Conservation (phyloP, 2,888 invertebrate genomes). For the Tinea pellionella region DNA sequence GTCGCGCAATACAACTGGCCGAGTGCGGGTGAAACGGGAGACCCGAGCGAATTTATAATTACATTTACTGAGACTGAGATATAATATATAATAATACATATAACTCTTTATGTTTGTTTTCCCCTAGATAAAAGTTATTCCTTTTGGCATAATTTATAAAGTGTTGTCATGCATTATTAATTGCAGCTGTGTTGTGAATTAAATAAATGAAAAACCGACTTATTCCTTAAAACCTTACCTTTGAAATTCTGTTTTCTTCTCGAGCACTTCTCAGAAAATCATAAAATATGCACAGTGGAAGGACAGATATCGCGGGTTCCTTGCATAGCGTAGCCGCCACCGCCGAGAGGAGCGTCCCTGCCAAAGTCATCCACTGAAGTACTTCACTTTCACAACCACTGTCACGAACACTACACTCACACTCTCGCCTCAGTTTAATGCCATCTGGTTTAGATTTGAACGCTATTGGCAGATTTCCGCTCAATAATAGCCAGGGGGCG, state of each 20-base stretch:
- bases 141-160: neutral
- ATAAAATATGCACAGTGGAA: conserved; percentile 90
- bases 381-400: conserved; percentile 57
- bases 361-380: conserved; percentile 69
- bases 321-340: conserved; percentile 91
- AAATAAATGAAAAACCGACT: neutral
- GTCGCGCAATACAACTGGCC: conserved; percentile 7
- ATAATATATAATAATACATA: no score
- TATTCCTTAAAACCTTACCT: conserved; percentile 49
- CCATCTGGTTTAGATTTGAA: neutral
- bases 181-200: neutral
- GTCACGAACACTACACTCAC: conserved; percentile 43
- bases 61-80: conserved; percentile 8
- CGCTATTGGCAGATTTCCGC: conserved; percentile 24
- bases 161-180: neutral
- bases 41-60: conserved; percentile 1
- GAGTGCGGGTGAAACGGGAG: neutral
- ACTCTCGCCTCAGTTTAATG: conserved; percentile 26
- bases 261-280: conserved; percentile 76
- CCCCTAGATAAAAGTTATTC: neutral
- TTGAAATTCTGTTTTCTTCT: conserved; percentile 55
- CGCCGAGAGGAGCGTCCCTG: conserved; percentile 73
- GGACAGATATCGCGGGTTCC: conserved; percentile 93
- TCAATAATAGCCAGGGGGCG: conserved; percentile 38
- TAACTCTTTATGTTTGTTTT: neutral